These are phyloP conservation scores for Pelodytes ibericus DNA, from an alignment of 2,797 vertebrate species.

Conservation along the genomic window DNA sequence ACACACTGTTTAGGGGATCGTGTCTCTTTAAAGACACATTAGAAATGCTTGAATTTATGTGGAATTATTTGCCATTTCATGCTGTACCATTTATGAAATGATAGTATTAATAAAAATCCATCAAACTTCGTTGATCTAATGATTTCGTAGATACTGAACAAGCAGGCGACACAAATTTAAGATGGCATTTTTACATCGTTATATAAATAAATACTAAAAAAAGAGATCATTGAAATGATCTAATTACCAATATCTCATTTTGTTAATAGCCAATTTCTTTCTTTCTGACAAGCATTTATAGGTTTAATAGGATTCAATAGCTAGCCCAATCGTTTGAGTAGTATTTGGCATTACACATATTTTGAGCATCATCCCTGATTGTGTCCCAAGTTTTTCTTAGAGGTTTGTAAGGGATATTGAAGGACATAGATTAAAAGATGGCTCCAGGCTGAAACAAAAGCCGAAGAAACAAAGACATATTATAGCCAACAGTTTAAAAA, in stretches of 20 bases:
- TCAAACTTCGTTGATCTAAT: not conserved
- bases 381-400: too few species aligned
- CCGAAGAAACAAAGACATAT: too few species aligned
- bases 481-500: too few species aligned
- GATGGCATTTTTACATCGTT: constrained; percentile 6
- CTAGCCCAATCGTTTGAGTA: not conserved
- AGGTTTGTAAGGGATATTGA: too few species aligned
- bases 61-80: not conserved
- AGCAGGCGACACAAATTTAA: not conserved
- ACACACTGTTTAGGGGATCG: too few species aligned
- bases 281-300: not conserved
- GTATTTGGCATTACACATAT: not conserved
- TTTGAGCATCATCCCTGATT: not conserved
- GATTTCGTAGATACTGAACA: not conserved
- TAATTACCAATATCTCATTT: constrained; percentile 8
- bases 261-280: not conserved
- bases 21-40: not conserved
- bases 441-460: too few species aligned
- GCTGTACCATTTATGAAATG: not conserved
- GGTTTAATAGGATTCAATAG: not conserved
- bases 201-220: constrained; percentile 7
- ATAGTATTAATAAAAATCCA: not conserved
- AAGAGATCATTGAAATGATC: not conserved
- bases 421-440: too few species aligned
- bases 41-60: not conserved